phyloP scores from a whole-genome alignment of 1,140 invertebrate genomes.

The Leucophenga varia region DNA sequence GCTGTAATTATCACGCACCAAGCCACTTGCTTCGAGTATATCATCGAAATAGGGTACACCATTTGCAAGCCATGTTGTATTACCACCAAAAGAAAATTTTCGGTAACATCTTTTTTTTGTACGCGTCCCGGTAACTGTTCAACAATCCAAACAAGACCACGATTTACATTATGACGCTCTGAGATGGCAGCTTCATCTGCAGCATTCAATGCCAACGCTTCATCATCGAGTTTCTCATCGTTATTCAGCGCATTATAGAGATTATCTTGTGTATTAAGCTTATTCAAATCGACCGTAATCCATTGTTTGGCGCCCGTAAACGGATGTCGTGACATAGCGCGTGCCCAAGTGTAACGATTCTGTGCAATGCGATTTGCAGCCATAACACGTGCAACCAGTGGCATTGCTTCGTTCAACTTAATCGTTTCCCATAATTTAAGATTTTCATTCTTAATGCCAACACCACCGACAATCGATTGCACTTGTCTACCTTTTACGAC shows the following conservation, averaged over 20 bases:
- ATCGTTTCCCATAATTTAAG: constrained; percentile 59
- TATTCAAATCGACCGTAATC: constrained; percentile 77
- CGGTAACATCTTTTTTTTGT: constrained; percentile 69
- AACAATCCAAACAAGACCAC: constrained; percentile 71
- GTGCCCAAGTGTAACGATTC: constrained; percentile 72
- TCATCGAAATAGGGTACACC: constrained; percentile 77
- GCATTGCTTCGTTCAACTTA: constrained; percentile 63
- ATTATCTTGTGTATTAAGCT: constrained; percentile 38
- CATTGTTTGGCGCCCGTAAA: constrained; percentile 89
- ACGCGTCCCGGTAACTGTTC: constrained; percentile 80
- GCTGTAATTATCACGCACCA: constrained; percentile 56
- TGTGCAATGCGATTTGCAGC: constrained; percentile 81
- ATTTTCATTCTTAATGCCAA: constrained; percentile 62
- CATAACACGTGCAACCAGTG: constrained; percentile 79
- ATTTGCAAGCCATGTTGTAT: constrained; percentile 76
- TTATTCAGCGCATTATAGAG: constrained; percentile 31
- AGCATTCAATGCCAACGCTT: constrained; percentile 58
- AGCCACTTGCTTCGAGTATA: constrained; percentile 47
- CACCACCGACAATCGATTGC: constrained; percentile 63
- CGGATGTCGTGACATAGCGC: constrained; percentile 66
- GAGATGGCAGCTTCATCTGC: constrained; percentile 43
- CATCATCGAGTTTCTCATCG: constrained; percentile 53
- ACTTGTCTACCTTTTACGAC: constrained; percentile 60
- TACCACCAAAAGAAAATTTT: constrained; percentile 62
- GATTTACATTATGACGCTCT: constrained; percentile 55